phyloP scores from a whole-genome alignment of 1,140 invertebrate genomes.

The Musca domestica region DNA sequence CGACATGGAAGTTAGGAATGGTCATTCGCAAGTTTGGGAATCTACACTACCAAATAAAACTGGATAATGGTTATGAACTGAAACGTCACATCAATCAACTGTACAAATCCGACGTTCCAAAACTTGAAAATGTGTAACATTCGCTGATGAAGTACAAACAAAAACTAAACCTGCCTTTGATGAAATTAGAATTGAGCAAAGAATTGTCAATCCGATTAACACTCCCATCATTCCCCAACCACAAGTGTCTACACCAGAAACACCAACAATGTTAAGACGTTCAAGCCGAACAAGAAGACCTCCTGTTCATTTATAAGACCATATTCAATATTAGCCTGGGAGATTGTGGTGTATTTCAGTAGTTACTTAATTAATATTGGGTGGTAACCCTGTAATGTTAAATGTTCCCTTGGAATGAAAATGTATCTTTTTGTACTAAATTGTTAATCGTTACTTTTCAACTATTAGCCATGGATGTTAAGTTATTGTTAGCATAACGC shows the following conservation, averaged over 20 bases:
- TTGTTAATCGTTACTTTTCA: too few species aligned
- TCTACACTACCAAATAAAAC: background rate
- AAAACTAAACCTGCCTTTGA: too few species aligned
- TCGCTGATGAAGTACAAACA: background rate
- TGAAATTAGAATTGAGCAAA: too few species aligned
- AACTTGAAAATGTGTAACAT: background rate
- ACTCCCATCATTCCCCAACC: too few species aligned
- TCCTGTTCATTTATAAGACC: background rate
- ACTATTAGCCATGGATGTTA: too few species aligned
- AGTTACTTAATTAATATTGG: too few species aligned
- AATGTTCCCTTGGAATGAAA: too few species aligned
- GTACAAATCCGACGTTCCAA: background rate
- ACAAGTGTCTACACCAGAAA: too few species aligned
- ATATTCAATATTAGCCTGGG: constrained; percentile 9
- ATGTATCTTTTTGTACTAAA: too few species aligned
- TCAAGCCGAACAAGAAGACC: background rate
- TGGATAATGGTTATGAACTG: background rate
- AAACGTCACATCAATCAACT: constrained; percentile 4
- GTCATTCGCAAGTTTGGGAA: background rate
- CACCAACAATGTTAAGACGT: background rate
- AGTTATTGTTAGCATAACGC: too few species aligned
- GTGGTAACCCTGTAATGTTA: too few species aligned
- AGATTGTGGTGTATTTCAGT: constrained; percentile 30
- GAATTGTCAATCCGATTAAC: too few species aligned
- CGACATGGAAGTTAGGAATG: background rate